Base-by-base conservation (phyloP, 2,888 invertebrate genomes). In the Microchrysa polita region DNA sequence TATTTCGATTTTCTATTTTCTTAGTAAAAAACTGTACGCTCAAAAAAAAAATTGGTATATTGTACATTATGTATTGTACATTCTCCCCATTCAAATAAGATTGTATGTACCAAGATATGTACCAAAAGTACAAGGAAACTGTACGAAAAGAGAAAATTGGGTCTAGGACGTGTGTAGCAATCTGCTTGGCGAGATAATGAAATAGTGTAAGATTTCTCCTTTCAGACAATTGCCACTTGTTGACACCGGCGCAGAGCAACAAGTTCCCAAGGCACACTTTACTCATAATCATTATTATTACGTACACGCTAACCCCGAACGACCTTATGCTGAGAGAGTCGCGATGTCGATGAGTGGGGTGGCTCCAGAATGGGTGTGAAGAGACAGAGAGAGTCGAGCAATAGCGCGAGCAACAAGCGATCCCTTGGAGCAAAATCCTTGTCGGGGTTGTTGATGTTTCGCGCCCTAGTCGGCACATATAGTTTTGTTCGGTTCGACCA, bases 341-440 rank as follows among this genome's bases (percentile, higher is more conserved):
- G 63, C n/a, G n/a, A n/a, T n/a, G n/a, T n/a, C 10, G 12, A 42
- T 7, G 48, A 48, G 16, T n/a, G 48, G 22, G 44, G 27, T 44
- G 65, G 5, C 40, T 69, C 22, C 52, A 20, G 69, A 57, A 57
- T 69, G 69, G 18, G 18, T 2, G 48, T n/a, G 48, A 7, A 34
- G 27, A 34, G n/a, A n/a, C n/a, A n/a, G n/a, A n/a, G n/a, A n/a
- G n/a, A n/a, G n/a, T n/a, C n/a, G n/a, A n/a, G n/a, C n/a, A n/a
- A n/a, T n/a, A n/a, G n/a, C 16, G 52, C 20, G 57, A n/a, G 12
- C 22, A 12, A 2, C 18, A 2, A 20, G 20, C 57, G 57, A 22
- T 23, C 59, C 27, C 59, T 34, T 12, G 48, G 48, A 48, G 76
- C 74, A 74, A 73, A n/a, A 75, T 75, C 75, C 76, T 74, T 71